These are phyloP conservation scores for Trichogramma evanescens DNA, from an alignment of 2,888 invertebrate species.

Conservation along the genomic window DNA sequence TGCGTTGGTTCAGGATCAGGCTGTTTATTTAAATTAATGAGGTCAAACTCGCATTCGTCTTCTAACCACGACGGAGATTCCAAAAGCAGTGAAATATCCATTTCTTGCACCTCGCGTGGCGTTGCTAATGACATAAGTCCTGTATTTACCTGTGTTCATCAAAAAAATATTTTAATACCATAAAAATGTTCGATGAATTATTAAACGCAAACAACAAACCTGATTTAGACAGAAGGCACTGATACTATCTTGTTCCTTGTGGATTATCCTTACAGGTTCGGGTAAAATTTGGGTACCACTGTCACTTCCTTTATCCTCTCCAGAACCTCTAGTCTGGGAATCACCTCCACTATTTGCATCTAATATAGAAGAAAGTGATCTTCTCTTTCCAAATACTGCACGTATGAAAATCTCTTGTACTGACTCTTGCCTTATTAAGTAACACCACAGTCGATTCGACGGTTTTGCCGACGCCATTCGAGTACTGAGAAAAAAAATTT, in stretches of 20 bases:
- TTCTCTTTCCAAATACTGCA: constrained; percentile 82
- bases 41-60: constrained; percentile 95
- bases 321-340: constrained; percentile 36
- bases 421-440: constrained; percentile 82
- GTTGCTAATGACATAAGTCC: constrained; percentile 88
- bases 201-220: constrained; percentile 49
- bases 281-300: constrained; percentile 50
- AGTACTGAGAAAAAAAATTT: constrained; percentile 47
- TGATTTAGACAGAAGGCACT: constrained; percentile 94
- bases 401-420: constrained; percentile 93
- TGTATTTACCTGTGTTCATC: constrained; percentile 57
- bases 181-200: constrained; percentile 11
- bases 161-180: not conserved
- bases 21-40: constrained; percentile 67
- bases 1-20: constrained; percentile 66
- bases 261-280: constrained; percentile 90
- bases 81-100: constrained; percentile 89
- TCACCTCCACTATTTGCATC: constrained; percentile 42
- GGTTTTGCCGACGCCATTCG: constrained; percentile 65
- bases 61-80: constrained; percentile 90
- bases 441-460: constrained; percentile 84
- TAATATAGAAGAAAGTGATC: constrained; percentile 52
- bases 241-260: constrained; percentile 98
- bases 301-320: constrained; percentile 43
- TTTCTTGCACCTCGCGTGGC: constrained; percentile 93